Evolutionary conservation across 1,140 invertebrate genomes (phyloP), one percentile per base, ranked within the genome.

Genomic region (Neodiprion pinetum): DNA sequence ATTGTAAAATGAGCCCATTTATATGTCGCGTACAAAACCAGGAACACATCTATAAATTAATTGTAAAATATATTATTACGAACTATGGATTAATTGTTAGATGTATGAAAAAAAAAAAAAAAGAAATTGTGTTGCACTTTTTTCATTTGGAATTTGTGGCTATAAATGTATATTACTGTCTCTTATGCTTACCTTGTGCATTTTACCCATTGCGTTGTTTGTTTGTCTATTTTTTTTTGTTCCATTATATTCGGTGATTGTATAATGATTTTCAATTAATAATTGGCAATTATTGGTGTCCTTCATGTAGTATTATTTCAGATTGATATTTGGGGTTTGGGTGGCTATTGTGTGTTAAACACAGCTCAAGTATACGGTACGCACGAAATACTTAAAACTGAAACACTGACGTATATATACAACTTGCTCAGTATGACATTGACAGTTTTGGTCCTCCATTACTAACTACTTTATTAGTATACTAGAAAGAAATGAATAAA

Each of bases 361-460:
- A 40, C 28, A 40, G 28, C 28, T 40, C 28, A 40, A 40, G 28
- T 40, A 40, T 40, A 40, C 28, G 28, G 5, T 61, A 61, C 53
- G n/a, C 53, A 61, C 11, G n/a, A 61, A 9, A 61, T 61, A 61
- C n/a, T 61, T 4, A 40, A 61, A 7, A 17, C n/a, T 17, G 53
- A 61, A 89, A 89, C 88, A 89, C 88, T 89, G 87, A 89, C 83
- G 86, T 87, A 89, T 88, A 88, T 89, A 87, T 89, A 88, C 83
- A 87, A 85, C 83, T 88, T 88, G 87, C 88, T 89, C 88, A 89
- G 87, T 89, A 89, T 89, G 80, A 89, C 88, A 89, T 80, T 89
- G 88, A 85, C 88, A 87, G 85, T 88, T 86, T 84, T 85, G 85
- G 85, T 77, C 83, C 86, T 86, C 83, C 82, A 75, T 17, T 61